A percentile compares a stretch with the other conserved stretches of the same genome.
Conservation (phyloP, 2,113 vertebrate genomes). For the Camelus bactrianus region DNA sequence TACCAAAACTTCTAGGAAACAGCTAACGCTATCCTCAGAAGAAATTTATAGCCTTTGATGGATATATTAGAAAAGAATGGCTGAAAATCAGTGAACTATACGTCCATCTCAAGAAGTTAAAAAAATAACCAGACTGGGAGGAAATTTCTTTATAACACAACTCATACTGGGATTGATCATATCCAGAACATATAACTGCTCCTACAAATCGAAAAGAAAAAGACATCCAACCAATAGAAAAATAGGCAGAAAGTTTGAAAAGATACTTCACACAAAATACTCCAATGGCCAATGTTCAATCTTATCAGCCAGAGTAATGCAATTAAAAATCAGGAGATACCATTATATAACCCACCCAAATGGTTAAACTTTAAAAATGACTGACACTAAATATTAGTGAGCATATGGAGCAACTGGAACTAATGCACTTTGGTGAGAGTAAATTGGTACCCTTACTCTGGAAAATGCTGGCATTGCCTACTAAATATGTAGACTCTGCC, state of each 20-base stretch:
- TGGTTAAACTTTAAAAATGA: neutral
- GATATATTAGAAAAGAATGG: neutral
- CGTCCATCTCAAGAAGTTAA: neutral
- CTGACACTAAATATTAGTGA: neutral
- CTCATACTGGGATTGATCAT: neutral
- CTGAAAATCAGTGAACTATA: neutral
- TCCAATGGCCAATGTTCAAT: neutral
- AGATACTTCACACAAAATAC: neutral
- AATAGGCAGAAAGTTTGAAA: neutral
- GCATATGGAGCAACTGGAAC: neutral
- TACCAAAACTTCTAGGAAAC: neutral
- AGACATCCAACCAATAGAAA: neutral
- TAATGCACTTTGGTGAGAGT: neutral
- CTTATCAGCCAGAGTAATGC: neutral
- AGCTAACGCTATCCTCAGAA: neutral
- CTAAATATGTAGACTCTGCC: neutral
- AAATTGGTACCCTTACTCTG: neutral
- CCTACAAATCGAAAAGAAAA: neutral
- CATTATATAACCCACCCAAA: neutral
- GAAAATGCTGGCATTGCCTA: neutral
- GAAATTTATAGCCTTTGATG: neutral
- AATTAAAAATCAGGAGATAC: neutral
- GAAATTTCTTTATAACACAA: neutral
- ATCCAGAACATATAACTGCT: neutral
- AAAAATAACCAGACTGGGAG: neutral